These are phyloP conservation scores for Leptopilina clavipes DNA, from an alignment of 1,140 invertebrate species.

Conservation along the genomic window DNA sequence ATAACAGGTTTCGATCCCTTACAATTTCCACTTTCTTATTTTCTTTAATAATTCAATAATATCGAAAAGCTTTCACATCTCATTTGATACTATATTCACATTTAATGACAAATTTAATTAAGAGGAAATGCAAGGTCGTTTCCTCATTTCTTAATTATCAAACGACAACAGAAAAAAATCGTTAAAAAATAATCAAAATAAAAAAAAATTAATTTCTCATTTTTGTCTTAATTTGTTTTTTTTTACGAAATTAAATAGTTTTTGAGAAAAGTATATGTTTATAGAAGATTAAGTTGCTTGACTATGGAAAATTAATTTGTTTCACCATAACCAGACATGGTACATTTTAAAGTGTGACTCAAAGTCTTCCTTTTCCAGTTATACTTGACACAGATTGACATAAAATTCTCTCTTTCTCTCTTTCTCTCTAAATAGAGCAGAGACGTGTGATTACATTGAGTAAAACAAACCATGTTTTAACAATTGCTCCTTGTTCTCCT, in stretches of 20 bases:
- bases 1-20: background rate
- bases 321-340: constrained; percentile 5
- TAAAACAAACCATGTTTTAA: constrained; percentile 31
- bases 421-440: constrained; percentile 25
- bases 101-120: background rate
- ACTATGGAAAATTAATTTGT: background rate
- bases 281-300: background rate
- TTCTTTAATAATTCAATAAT: background rate
- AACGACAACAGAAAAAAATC: too few relatives aligned
- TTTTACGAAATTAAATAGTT: background rate
- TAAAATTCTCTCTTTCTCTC: background rate
- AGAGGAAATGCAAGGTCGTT: background rate
- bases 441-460: constrained; percentile 18
- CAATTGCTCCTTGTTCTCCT: background rate
- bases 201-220: too few relatives aligned
- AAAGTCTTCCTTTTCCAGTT: constrained; percentile 26
- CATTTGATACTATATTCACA: background rate
- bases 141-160: background rate
- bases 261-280: background rate
- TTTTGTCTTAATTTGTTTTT: too few relatives aligned
- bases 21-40: constrained; percentile 27
- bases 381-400: constrained; percentile 29
- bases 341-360: constrained; percentile 13
- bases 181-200: too few relatives aligned
- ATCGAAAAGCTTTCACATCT: background rate